Percentiles rank a stretch among this genome's conserved stretches.
phyloP scores from a whole-genome alignment of 2,797 vertebrate species.

The Setipinna tenuifilis region DNA sequence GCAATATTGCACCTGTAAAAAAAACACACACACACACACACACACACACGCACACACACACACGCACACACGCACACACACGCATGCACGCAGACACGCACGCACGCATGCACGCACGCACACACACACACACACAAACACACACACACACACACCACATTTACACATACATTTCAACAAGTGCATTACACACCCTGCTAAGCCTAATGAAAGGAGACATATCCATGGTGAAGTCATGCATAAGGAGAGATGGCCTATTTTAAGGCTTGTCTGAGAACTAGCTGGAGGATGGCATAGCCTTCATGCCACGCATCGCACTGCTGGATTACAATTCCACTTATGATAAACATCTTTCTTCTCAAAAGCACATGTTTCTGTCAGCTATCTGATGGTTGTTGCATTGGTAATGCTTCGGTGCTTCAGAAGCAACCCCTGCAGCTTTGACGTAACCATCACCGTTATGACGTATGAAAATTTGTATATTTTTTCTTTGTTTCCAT shows the following conservation, averaged over 20 bases:
- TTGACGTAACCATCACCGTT: background rate
- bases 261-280: background rate
- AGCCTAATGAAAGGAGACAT: background rate
- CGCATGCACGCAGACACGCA: conserved; percentile 15
- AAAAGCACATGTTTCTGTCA: no score
- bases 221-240: background rate
- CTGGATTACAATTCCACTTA: no score
- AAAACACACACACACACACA: background rate
- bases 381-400: no score
- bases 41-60: conserved; percentile 20
- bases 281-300: background rate
- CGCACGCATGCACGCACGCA: conserved; percentile 23
- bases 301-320: no score
- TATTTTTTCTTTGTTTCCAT: conserved; percentile 16
- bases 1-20: conserved; percentile 92
- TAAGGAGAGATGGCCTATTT: background rate
- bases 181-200: background rate
- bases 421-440: background rate
- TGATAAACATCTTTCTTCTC: no score
- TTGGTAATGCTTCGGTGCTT: background rate
- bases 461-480: conserved; percentile 26
- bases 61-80: conserved; percentile 15
- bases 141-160: conserved; percentile 6
- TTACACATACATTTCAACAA: background rate
- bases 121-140: conserved; percentile 5